A percentile compares a stretch with the other conserved stretches of the same genome.
Conservation (phyloP, 2,113 vertebrate species). For the Globicephala melas region DNA sequence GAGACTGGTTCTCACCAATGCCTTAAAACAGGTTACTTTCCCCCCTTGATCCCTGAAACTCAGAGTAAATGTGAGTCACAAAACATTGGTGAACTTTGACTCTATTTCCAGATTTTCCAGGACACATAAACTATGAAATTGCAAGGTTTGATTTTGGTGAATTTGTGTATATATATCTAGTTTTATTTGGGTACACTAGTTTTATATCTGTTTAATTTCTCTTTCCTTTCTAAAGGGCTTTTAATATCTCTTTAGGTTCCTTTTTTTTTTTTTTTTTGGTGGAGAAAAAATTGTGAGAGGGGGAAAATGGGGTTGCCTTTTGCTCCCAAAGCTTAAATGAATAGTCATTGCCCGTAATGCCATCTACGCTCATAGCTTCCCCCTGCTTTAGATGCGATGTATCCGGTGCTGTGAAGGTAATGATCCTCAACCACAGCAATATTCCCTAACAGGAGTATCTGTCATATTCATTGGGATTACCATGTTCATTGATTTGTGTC, state of each 20-base stretch:
- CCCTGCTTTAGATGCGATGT: conserved; percentile 88
- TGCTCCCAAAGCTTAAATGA: conserved; percentile 81
- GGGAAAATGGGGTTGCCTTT: conserved; percentile 71
- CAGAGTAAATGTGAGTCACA: background rate
- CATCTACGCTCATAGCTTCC: conserved; percentile 79
- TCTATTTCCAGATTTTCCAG: background rate
- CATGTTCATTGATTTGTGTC: conserved; percentile 96
- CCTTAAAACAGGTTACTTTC: conserved; percentile 4
- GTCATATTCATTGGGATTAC: conserved; percentile 94
- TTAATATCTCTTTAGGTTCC: conserved; percentile 66
- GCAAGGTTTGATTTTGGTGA: conserved; percentile 49
- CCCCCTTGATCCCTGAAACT: background rate
- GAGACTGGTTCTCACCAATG: background rate
- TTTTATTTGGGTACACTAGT: conserved; percentile 41
- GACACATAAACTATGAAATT: conserved; percentile 20
- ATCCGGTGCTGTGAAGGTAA: conserved; percentile 91
- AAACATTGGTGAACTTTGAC: background rate
- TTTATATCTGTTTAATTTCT: conserved; percentile 65
- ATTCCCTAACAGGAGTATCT: conserved; percentile 92
- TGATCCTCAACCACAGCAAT: conserved; percentile 90
- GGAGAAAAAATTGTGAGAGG: conserved; percentile 5
- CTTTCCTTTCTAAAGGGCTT: conserved; percentile 54
- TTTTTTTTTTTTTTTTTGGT: conserved; percentile 33
- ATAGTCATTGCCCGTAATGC: conserved; percentile 85
- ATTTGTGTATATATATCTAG: background rate